Percentiles rank a stretch among this genome's conserved stretches.
Conservation (phyloP, 2,113 vertebrate genomes). For the Boleophthalmus pectinirostris region DNA sequence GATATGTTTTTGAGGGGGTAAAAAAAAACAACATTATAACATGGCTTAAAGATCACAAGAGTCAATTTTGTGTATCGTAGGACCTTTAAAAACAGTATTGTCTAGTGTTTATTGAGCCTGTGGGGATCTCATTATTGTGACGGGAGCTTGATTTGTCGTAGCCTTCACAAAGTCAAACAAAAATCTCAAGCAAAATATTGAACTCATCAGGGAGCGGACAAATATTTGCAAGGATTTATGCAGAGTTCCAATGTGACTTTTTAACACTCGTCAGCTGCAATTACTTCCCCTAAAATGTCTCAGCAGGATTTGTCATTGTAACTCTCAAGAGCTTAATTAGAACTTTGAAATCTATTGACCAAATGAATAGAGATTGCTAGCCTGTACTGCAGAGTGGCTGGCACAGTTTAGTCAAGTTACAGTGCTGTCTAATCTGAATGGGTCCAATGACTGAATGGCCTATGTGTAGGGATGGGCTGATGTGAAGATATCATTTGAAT, state of each 20-base stretch:
- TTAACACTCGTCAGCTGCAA: background rate
- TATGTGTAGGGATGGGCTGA: too few species aligned
- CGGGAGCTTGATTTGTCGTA: background rate
- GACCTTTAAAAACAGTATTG: background rate
- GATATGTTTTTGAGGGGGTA: too few species aligned
- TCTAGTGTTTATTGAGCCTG: slow-evolving; percentile 1
- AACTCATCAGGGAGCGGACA: background rate
- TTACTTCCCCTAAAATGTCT: background rate
- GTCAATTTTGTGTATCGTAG: too few species aligned
- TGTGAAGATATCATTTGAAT: too few species aligned
- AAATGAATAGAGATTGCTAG: background rate
- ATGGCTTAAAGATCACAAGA: too few species aligned
- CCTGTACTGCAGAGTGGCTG: background rate
- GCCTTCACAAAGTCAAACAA: background rate
- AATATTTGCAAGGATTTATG: slow-evolving; percentile 6
- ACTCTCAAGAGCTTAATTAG: background rate
- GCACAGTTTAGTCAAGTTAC: background rate
- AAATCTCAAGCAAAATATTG: slow-evolving; percentile 1
- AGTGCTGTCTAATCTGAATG: too few species aligned
- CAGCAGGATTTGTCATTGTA: background rate
- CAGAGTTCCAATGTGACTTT: slow-evolving; percentile 2
- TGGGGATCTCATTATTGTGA: slow-evolving; percentile 2
- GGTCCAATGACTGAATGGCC: too few species aligned
- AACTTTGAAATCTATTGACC: slow-evolving; percentile 19
- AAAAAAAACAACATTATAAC: too few species aligned